These are phyloP conservation scores for Scaptomyza tumidula DNA, from an alignment of 2,888 invertebrate genomes.

Conservation along the genomic window DNA sequence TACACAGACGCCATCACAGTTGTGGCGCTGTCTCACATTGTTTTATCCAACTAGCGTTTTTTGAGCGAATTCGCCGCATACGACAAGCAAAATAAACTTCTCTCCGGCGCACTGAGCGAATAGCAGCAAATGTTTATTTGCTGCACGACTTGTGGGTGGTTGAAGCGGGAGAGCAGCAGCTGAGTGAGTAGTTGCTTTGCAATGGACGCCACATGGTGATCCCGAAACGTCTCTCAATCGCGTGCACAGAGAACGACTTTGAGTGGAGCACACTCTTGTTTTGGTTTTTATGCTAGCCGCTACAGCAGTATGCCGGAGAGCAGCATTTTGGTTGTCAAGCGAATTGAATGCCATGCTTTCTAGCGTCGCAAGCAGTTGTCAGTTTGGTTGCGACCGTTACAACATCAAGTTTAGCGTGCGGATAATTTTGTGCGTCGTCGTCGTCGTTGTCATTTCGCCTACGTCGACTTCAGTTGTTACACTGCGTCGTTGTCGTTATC, in stretches of 20 bases:
- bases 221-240: slow-evolving; percentile 26
- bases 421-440: slow-evolving; percentile 56
- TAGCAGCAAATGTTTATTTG: slow-evolving; percentile 43
- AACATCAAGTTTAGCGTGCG: slow-evolving; percentile 70
- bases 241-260: slow-evolving; percentile 18
- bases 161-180: slow-evolving; percentile 35
- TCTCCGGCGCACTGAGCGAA: slow-evolving; percentile 29
- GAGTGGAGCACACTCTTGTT: slow-evolving; percentile 33
- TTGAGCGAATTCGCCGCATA: slow-evolving; percentile 80
- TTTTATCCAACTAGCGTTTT: slow-evolving; percentile 72
- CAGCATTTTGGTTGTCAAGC: slow-evolving; percentile 16
- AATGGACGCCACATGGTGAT: slow-evolving; percentile 42
- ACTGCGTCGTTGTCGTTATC: slow-evolving; percentile 40
- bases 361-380: slow-evolving; percentile 45
- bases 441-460: slow-evolving; percentile 47
- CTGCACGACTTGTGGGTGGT: slow-evolving; percentile 42
- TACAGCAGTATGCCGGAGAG: slow-evolving; percentile 24
- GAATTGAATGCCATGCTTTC: slow-evolving; percentile 51
- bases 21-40: slow-evolving; percentile 49
- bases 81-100: slow-evolving; percentile 50
- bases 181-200: slow-evolving; percentile 9
- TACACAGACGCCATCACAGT: slow-evolving; percentile 31
- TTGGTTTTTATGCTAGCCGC: slow-evolving; percentile 39
- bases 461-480: slow-evolving; percentile 58
- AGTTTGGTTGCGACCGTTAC: slow-evolving; percentile 82